Evolutionary conservation across 2,888 invertebrate genomes (phyloP).

Genomic region (Blastobasis adustella): DNA sequence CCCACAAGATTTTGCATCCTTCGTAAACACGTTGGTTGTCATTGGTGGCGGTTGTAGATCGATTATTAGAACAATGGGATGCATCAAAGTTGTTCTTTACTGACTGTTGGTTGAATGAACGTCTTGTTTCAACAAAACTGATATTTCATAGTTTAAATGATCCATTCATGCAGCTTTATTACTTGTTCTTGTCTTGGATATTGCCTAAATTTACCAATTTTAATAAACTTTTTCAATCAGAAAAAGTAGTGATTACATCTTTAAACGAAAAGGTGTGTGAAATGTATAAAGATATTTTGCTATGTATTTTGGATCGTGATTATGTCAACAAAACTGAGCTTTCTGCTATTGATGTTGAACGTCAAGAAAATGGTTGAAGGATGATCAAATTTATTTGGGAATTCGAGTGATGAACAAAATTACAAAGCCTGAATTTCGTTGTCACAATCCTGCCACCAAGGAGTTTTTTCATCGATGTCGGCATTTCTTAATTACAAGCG

Average conservation of each 20-base stretch:
- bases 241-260: not conserved
- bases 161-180: not conserved
- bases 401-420: not conserved
- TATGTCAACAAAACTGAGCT: slow-evolving; percentile 1
- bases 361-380: not conserved
- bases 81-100: slow-evolving; percentile 7
- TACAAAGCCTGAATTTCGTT: not conserved
- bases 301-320: not conserved
- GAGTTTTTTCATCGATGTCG: not conserved
- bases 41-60: slow-evolving; percentile 4
- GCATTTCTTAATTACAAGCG: not conserved
- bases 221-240: slow-evolving; percentile 7
- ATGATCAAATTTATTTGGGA: not conserved
- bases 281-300: not conserved
- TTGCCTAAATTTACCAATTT: slow-evolving; percentile 8
- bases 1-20: slow-evolving; percentile 2
- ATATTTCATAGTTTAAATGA: slow-evolving; percentile 4
- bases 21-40: slow-evolving; percentile 1
- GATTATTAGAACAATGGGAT: slow-evolving; percentile 6
- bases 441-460: not conserved
- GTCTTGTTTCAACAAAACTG: slow-evolving; percentile 6
- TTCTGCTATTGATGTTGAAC: not conserved
- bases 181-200: slow-evolving; percentile 6
- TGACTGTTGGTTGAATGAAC: slow-evolving; percentile 7
- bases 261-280: not conserved